phyloP scores from a whole-genome alignment of 2,113 vertebrate species.

The Campylomormyrus numenius region DNA sequence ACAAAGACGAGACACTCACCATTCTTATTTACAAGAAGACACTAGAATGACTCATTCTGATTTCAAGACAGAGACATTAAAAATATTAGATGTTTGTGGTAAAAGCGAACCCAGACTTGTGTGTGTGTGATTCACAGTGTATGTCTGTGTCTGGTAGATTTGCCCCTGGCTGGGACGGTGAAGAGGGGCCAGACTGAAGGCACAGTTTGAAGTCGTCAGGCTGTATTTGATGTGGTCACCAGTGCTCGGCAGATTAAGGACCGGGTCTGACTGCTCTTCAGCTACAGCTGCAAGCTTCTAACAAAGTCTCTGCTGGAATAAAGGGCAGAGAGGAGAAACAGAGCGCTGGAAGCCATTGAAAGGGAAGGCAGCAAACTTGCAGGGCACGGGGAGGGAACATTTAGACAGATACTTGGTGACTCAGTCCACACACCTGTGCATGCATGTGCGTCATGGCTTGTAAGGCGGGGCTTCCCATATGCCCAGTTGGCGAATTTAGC shows the following conservation, averaged over 20 bases:
- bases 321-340: background rate
- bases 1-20: background rate
- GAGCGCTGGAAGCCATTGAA: background rate
- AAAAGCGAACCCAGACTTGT: constrained; percentile 41
- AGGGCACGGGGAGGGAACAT: background rate
- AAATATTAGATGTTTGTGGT: constrained; percentile 29
- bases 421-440: constrained; percentile 19
- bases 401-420: constrained; percentile 7
- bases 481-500: constrained; percentile 7
- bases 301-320: constrained; percentile 6
- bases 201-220: constrained; percentile 10
- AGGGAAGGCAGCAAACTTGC: background rate
- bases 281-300: constrained; percentile 4
- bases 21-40: constrained; percentile 10
- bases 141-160: constrained; percentile 3
- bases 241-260: constrained; percentile 17
- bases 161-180: background rate
- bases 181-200: constrained; percentile 10
- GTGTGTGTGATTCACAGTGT: constrained; percentile 12
- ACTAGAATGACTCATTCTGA: constrained; percentile 34
- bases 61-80: constrained; percentile 31
- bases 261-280: background rate
- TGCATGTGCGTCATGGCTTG: constrained; percentile 29
- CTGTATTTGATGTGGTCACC: constrained; percentile 21
- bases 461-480: constrained; percentile 35